phyloP scores from a whole-genome alignment of 2,113 vertebrate genomes.

The Pelmatolapia mariae region DNA sequence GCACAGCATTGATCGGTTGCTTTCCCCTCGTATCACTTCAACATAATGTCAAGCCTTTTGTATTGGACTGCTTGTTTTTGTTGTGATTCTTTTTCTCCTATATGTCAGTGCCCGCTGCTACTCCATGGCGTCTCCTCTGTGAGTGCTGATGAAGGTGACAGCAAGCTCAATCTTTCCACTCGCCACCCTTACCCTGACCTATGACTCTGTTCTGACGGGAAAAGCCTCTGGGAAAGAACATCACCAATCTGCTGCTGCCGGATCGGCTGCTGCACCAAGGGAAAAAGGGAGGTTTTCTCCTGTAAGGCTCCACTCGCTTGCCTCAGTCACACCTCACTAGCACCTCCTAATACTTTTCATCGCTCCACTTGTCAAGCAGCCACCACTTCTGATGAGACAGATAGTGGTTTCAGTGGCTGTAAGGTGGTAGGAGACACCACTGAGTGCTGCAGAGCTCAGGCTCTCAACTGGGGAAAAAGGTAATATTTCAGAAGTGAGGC shows the following conservation, averaged over 20 bases:
- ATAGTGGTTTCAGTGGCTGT: conserved; percentile 37
- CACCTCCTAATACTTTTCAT: conserved; percentile 48
- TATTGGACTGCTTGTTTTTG: neutral
- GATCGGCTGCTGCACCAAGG: neutral
- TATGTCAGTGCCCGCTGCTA: neutral
- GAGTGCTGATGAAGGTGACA: conserved; percentile 30
- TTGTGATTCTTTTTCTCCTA: neutral
- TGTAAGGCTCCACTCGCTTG: conserved; percentile 10
- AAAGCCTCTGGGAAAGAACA: conserved; percentile 25
- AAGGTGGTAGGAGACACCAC: conserved; percentile 27
- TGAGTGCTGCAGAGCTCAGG: conserved; percentile 18
- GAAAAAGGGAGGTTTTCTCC: conserved; percentile 2
- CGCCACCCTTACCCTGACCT: neutral
- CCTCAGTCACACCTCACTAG: conserved; percentile 46
- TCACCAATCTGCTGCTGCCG: neutral
- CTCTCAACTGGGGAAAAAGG: conserved; percentile 25
- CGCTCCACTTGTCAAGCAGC: conserved; percentile 39
- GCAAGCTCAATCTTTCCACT: neutral
- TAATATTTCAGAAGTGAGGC: conserved; percentile 42
- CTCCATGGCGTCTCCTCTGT: neutral
- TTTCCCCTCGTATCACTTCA: neutral
- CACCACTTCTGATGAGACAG: conserved; percentile 47
- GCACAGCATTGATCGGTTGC: neutral
- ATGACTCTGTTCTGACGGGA: conserved; percentile 14
- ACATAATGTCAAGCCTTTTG: neutral